A percentile compares a stretch with the other conserved stretches of the same genome.
Conservation (phyloP, 2,113 vertebrate species). For the Panthera leo region DNA sequence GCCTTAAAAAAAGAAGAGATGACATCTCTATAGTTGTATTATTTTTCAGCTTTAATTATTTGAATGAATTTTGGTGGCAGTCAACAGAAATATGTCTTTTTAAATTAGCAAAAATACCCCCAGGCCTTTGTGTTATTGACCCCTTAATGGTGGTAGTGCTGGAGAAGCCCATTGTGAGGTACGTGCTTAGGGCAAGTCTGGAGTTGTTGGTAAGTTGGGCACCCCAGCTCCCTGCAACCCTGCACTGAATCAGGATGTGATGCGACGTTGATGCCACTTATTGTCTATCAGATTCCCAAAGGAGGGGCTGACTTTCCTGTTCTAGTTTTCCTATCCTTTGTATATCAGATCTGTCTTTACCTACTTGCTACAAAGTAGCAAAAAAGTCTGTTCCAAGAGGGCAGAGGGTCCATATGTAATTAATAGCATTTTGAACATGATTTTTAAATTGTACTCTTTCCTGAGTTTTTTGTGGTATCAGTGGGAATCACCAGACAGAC, state of each 20-base stretch:
- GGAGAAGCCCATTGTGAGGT: not conserved
- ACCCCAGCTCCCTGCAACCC: not conserved
- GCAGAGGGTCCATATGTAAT: not conserved
- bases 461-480: not conserved
- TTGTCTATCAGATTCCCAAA: conserved; percentile 32
- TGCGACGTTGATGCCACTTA: not conserved
- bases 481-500: not conserved
- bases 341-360: conserved; percentile 44
- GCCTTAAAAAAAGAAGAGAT: not conserved
- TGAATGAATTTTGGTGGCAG: not conserved
- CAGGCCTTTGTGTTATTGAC: not conserved
- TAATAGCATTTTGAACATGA: not conserved
- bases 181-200: not conserved
- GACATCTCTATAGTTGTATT: not conserved
- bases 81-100: conserved; percentile 30
- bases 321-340: conserved; percentile 54
- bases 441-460: not conserved
- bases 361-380: not conserved
- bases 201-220: not conserved
- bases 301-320: conserved; percentile 50
- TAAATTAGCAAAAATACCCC: not conserved
- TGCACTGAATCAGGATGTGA: not conserved
- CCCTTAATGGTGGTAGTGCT: not conserved
- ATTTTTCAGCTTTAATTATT: conserved; percentile 1
- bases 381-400: not conserved